A percentile compares a stretch with the other conserved stretches of the same genome.
Evolutionary conservation across 2,888 invertebrate species (phyloP).

Genomic region (Ischnura elegans): DNA sequence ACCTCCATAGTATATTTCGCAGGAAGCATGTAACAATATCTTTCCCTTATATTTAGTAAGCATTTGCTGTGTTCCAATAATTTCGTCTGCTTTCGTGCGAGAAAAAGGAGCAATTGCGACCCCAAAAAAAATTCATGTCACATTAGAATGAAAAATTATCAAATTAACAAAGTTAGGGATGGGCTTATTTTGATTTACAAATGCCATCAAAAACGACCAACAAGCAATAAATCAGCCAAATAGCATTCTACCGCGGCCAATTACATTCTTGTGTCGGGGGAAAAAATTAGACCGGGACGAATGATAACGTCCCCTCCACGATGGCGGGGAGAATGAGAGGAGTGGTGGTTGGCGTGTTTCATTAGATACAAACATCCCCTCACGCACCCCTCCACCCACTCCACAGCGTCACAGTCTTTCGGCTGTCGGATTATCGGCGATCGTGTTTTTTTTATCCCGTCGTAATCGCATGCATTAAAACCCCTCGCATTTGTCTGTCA

Average conservation of each 20-base stretch:
- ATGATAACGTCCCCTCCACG: constrained; percentile 19
- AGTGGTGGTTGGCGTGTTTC: constrained; percentile 43
- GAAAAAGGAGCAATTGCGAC: neutral
- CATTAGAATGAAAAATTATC: neutral
- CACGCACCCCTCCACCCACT: neutral
- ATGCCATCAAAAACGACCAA: neutral
- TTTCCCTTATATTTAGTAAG: no score
- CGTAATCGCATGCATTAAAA: constrained; percentile 54
- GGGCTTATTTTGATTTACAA: neutral
- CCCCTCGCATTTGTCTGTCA: constrained; percentile 38
- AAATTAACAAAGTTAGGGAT: neutral
- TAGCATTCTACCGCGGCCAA: neutral
- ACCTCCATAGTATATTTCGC: no score
- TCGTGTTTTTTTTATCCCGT: constrained; percentile 47
- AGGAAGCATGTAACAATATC: no score
- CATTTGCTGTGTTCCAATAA: no score
- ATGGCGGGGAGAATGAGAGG: neutral
- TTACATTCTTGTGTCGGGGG: neutral
- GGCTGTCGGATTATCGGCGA: constrained; percentile 43
- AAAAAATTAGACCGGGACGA: neutral
- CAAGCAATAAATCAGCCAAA: neutral
- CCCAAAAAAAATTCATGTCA: neutral
- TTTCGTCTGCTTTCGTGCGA: neutral
- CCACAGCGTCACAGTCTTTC: constrained; percentile 33
- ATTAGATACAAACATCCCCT: neutral